phyloP scores from a whole-genome alignment of 2,113 vertebrate species.

The Tachysurus fulvidraco region DNA sequence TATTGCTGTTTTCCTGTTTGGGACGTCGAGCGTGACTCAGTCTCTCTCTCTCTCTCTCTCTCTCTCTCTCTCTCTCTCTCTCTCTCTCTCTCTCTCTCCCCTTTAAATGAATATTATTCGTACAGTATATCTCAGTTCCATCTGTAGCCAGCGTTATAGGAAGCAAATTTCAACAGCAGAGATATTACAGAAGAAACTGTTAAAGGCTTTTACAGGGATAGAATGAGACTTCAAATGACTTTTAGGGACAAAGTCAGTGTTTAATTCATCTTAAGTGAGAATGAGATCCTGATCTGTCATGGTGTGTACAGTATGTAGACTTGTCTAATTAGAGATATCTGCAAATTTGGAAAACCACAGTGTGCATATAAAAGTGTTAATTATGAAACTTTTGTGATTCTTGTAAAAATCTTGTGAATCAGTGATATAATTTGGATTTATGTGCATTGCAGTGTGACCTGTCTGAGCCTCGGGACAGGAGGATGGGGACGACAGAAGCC shows the following conservation, averaged over 20 bases:
- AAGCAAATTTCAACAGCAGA: background rate
- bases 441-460: conserved; percentile 53
- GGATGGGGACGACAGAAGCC: conserved; percentile 74
- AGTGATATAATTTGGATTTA: background rate
- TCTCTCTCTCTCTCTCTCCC: background rate
- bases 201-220: background rate
- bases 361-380: background rate
- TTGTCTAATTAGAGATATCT: background rate
- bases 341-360: background rate
- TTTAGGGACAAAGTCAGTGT: background rate
- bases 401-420: background rate
- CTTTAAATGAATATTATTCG: background rate
- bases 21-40: background rate
- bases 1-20: background rate
- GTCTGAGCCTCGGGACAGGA: conserved; percentile 45
- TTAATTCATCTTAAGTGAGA: background rate
- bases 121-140: background rate
- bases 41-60: background rate
- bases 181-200: background rate
- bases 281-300: background rate
- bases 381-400: background rate
- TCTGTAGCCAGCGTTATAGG: background rate
- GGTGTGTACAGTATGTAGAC: background rate
- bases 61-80: conserved; percentile 6
- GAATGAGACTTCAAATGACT: background rate